Conservation (phyloP, 2,797 vertebrate genomes). For the Diplodus puntazzo region DNA sequence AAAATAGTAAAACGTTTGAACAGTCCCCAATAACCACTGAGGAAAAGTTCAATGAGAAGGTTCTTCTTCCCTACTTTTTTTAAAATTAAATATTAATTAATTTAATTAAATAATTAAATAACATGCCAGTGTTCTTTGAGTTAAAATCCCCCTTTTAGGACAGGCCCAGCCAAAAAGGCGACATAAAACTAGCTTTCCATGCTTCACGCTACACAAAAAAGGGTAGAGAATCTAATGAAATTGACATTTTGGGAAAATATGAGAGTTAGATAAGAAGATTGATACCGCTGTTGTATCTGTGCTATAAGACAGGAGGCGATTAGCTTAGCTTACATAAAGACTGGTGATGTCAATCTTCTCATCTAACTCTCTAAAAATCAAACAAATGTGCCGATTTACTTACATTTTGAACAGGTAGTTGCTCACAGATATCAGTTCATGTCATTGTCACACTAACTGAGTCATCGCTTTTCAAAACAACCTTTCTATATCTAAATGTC, state of each 20-base stretch:
- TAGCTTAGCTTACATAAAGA: not conserved
- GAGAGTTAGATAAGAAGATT: not conserved
- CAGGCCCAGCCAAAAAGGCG: not conserved
- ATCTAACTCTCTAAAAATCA: not conserved
- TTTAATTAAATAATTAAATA: too few species aligned
- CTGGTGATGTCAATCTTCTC: too few species aligned
- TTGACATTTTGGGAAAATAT: too few species aligned
- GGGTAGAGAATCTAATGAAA: not conserved
- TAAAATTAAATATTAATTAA: too few species aligned
- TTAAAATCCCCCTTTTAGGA: not conserved
- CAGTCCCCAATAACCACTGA: not conserved
- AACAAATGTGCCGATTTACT: not conserved
- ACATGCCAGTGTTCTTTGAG: not conserved
- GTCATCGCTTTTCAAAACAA: conserved; percentile 12
- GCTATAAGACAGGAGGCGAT: too few species aligned
- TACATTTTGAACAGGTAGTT: too few species aligned
- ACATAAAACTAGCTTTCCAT: not conserved
- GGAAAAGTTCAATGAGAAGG: not conserved
- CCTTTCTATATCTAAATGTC: conserved; percentile 1
- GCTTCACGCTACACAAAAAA: not conserved
- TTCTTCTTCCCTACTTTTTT: not conserved
- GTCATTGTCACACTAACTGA: not conserved
- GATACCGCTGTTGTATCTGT: not conserved
- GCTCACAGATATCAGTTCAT: not conserved
- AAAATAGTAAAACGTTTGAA: not conserved